Conservation (phyloP, 2,888 invertebrate genomes). For the Oeneis ivallda region DNA sequence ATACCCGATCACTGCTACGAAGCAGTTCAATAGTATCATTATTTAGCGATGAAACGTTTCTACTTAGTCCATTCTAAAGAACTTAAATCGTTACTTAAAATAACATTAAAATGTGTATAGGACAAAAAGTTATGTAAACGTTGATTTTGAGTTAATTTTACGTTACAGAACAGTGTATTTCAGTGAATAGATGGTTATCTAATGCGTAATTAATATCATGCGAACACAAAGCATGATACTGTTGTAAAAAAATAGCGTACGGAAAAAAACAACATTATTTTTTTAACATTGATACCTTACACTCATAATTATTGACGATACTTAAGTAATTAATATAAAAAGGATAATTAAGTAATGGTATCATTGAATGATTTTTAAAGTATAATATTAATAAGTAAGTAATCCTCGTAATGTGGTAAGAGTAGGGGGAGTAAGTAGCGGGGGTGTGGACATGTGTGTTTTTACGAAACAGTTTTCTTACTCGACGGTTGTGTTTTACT, state of each 20-base stretch:
- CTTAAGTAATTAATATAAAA: neutral
- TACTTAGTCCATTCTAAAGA: neutral
- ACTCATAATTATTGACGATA: neutral
- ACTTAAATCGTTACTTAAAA: neutral
- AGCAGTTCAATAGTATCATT: constrained; percentile 31
- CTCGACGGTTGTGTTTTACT: constrained; percentile 14
- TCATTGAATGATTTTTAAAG: neutral
- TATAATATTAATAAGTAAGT: no score
- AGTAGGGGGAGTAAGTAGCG: constrained; percentile 7
- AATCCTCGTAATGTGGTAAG: constrained; percentile 4
- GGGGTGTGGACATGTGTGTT: constrained; percentile 12
- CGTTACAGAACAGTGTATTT: neutral
- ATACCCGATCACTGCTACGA: constrained; percentile 50
- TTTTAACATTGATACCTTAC: no score
- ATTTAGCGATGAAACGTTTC: constrained; percentile 22
- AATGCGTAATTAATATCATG: neutral
- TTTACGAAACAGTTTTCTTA: neutral
- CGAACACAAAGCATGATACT: neutral
- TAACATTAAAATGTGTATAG: neutral
- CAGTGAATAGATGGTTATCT: neutral
- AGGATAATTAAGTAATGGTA: neutral
- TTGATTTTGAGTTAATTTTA: neutral
- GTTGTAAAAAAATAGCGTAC: neutral
- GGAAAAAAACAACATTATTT: neutral
- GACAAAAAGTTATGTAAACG: neutral